Evolutionary conservation across 2,113 vertebrate species (phyloP).

Genomic region (Acanthochromis polyacanthus): DNA sequence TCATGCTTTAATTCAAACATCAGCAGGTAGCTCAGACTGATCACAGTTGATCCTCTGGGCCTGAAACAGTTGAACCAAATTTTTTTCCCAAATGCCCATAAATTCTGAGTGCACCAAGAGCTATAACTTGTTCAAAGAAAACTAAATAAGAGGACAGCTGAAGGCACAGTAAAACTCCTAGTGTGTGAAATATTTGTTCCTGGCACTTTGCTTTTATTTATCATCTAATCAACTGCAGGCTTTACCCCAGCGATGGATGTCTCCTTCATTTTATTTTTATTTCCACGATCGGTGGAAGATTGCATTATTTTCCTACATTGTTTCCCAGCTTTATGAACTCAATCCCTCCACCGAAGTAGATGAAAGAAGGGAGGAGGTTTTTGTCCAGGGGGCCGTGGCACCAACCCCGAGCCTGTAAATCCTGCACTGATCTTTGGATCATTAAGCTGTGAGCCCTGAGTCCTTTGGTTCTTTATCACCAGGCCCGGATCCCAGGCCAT

Average conservation of each 20-base stretch:
- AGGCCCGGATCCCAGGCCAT: slow-evolving; percentile 69
- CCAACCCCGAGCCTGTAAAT: slow-evolving; percentile 76
- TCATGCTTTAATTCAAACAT: slow-evolving; percentile 20
- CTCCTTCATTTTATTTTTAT: slow-evolving; percentile 48
- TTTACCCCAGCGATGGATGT: slow-evolving; percentile 47
- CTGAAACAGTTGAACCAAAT: slow-evolving; percentile 25
- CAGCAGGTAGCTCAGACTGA: slow-evolving; percentile 15
- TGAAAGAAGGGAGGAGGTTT: slow-evolving; percentile 65
- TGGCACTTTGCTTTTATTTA: slow-evolving; percentile 66
- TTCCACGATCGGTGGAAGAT: slow-evolving; percentile 46
- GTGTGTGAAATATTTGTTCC: slow-evolving; percentile 52
- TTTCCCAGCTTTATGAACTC: slow-evolving; percentile 76
- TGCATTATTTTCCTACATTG: slow-evolving; percentile 66
- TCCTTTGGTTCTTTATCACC: slow-evolving; percentile 77
- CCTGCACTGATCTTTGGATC: slow-evolving; percentile 74
- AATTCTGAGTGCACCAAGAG: slow-evolving; percentile 24
- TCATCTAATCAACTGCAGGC: slow-evolving; percentile 65
- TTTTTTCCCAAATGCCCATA: slow-evolving; percentile 28
- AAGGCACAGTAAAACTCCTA: slow-evolving; percentile 45
- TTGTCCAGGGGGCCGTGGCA: slow-evolving; percentile 60
- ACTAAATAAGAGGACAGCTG: slow-evolving; percentile 39
- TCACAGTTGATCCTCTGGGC: slow-evolving; percentile 34
- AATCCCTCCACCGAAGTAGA: slow-evolving; percentile 49
- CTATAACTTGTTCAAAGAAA: slow-evolving; percentile 40
- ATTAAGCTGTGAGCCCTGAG: slow-evolving; percentile 75